A percentile compares a stretch with the other conserved stretches of the same genome.
Conservation (phyloP, 2,888 invertebrate species). For the Aporophyla nigra region DNA sequence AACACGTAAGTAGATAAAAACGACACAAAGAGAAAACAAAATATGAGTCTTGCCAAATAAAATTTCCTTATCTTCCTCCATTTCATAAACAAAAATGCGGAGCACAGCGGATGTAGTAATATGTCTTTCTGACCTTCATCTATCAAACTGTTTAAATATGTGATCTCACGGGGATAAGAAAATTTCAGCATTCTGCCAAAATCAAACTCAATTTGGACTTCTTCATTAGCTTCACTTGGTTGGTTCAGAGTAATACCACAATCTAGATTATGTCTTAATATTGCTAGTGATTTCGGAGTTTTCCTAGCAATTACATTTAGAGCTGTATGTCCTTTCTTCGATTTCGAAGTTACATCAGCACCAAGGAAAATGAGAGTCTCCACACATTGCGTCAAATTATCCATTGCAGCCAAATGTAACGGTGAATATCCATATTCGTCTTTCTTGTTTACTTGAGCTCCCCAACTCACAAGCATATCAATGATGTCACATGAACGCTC, state of each 20-base stretch:
- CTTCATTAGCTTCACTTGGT: slow-evolving; percentile 94
- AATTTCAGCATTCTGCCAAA: slow-evolving; percentile 95
- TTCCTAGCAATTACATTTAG: slow-evolving; percentile 96
- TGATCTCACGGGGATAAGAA: slow-evolving; percentile 96
- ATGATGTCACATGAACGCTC: slow-evolving; percentile 95
- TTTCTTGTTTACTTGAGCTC: slow-evolving; percentile 95
- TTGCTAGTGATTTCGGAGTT: slow-evolving; percentile 95
- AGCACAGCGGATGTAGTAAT: slow-evolving; percentile 95
- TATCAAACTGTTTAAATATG: slow-evolving; percentile 96
- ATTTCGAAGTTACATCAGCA: slow-evolving; percentile 96
- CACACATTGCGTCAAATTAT: slow-evolving; percentile 95
- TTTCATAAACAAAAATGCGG: slow-evolving; percentile 96
- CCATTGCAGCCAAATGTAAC: slow-evolving; percentile 95
- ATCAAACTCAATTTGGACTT: slow-evolving; percentile 95
- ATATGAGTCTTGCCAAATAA: slow-evolving; percentile 95
- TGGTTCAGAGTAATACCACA: slow-evolving; percentile 94
- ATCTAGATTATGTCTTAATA: slow-evolving; percentile 95
- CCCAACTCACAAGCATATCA: slow-evolving; percentile 94
- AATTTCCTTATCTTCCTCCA: slow-evolving; percentile 97
- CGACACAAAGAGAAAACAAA: slow-evolving; percentile 95
- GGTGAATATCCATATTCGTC: slow-evolving; percentile 97
- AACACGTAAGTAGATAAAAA: slow-evolving; percentile 95
- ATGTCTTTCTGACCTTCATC: slow-evolving; percentile 97
- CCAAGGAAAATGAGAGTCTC: slow-evolving; percentile 95
- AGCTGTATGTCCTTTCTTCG: slow-evolving; percentile 96